Percentiles rank a stretch among this genome's conserved stretches.
Evolutionary conservation across 2,888 invertebrate genomes (phyloP).

Genomic region (Willowsia nigromaculata): DNA sequence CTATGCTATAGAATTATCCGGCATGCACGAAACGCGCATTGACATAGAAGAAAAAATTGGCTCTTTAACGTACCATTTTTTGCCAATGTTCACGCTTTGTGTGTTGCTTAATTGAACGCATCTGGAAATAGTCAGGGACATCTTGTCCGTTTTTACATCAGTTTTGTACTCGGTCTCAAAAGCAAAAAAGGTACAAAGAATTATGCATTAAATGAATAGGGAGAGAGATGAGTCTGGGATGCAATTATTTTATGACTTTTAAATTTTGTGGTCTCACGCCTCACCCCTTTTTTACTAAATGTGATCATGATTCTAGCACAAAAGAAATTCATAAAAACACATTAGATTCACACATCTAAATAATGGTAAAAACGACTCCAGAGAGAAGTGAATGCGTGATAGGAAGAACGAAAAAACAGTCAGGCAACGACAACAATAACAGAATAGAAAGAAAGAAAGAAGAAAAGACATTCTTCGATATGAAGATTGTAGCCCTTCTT

Average conservation of each 20-base stretch:
- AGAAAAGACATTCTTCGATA: constrained; percentile 34
- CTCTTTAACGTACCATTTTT: constrained; percentile 5
- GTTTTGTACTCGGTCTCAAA: not conserved
- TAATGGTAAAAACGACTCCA: constrained; percentile 41
- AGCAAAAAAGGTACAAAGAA: not conserved
- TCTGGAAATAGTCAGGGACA: constrained; percentile 67
- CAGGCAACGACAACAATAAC: constrained; percentile 5
- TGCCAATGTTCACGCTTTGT: constrained; percentile 52
- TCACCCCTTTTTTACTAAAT: constrained; percentile 52
- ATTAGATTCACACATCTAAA: constrained; percentile 51
- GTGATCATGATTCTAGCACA: constrained; percentile 56
- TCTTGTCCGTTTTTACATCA: not conserved
- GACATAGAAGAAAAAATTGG: not conserved
- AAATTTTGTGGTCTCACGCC: constrained; percentile 66
- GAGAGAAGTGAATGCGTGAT: not conserved
- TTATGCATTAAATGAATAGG: not conserved
- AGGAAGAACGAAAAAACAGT: constrained; percentile 9
- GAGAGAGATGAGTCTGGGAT: constrained; percentile 20
- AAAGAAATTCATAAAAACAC: constrained; percentile 60
- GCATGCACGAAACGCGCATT: constrained; percentile 9
- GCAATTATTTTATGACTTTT: constrained; percentile 63
- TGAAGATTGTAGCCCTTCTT: constrained; percentile 23
- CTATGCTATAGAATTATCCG: not conserved
- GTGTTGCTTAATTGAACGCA: constrained; percentile 60
- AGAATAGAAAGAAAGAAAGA: not conserved